Evolutionary conservation across 2,888 invertebrate genomes (phyloP).

Genomic region (Xestia xanthographa): DNA sequence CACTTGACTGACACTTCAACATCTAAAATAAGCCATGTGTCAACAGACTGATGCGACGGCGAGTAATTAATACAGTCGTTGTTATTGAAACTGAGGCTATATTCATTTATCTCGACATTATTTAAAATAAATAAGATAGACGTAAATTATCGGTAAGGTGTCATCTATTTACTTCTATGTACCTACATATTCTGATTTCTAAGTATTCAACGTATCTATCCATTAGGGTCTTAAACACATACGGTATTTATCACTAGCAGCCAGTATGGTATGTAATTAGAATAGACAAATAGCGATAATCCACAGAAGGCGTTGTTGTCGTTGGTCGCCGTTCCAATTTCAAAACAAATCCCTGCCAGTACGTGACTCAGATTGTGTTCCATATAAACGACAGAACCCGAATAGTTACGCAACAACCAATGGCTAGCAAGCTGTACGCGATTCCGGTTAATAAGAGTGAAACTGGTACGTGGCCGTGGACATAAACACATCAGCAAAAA

Average conservation of each 20-base stretch:
- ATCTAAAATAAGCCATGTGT: constrained; percentile 51
- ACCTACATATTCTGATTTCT: not conserved
- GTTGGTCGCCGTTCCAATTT: constrained; percentile 87
- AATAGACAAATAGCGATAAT: constrained; percentile 86
- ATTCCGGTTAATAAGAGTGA: constrained; percentile 84
- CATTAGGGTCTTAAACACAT: constrained; percentile 34
- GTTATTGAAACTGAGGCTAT: constrained; percentile 25
- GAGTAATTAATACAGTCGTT: not conserved
- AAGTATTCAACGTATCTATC: constrained; percentile 29
- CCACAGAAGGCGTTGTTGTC: constrained; percentile 86
- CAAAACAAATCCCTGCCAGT: constrained; percentile 89
- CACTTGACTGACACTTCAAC: constrained; percentile 54
- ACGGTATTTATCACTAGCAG: constrained; percentile 45
- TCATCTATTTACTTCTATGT: not conserved
- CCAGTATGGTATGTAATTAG: constrained; percentile 76
- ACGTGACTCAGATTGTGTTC: constrained; percentile 89
- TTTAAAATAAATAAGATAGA: not conserved
- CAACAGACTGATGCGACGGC: constrained; percentile 16
- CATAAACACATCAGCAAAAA: constrained; percentile 68
- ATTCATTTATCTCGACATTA: not conserved
- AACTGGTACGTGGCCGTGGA: constrained; percentile 78
- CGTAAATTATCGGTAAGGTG: constrained; percentile 11
- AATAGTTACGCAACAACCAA: constrained; percentile 72
- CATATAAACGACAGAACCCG: constrained; percentile 83
- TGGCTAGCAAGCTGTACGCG: constrained; percentile 71